phyloP scores from a whole-genome alignment of 2,797 vertebrate species.

The Intellagama lesueurii region DNA sequence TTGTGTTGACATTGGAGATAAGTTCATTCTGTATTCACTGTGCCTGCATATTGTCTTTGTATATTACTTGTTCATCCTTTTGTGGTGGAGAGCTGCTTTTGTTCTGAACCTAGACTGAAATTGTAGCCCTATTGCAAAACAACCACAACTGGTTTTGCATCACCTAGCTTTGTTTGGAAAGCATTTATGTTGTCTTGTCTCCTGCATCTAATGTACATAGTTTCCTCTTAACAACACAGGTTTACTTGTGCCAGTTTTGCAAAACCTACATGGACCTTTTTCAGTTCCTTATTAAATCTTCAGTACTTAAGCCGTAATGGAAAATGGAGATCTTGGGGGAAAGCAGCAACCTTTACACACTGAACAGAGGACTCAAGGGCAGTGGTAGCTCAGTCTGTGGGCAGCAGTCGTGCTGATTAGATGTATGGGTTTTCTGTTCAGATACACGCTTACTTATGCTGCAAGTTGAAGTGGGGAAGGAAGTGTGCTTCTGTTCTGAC shows the following conservation, averaged over 20 bases:
- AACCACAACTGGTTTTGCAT: background rate
- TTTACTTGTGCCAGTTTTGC: background rate
- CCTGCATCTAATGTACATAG: background rate
- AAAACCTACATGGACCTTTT: background rate
- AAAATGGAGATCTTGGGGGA: background rate
- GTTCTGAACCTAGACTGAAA: background rate
- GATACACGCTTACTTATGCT: background rate
- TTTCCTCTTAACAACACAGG: background rate
- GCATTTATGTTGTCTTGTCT: background rate
- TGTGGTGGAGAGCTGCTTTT: background rate
- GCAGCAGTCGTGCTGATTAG: background rate
- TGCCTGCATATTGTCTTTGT: background rate
- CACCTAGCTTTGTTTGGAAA: background rate
- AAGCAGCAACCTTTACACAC: background rate
- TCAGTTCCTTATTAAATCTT: background rate
- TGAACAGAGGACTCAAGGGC: background rate
- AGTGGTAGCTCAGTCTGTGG: background rate
- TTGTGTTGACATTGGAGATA: background rate
- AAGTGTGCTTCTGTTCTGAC: background rate
- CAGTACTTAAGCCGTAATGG: background rate
- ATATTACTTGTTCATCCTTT: background rate
- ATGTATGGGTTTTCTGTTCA: conserved; percentile 3
- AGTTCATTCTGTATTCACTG: background rate
- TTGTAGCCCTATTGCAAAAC: background rate
- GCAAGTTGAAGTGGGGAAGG: background rate